Evolutionary conservation across 2,113 vertebrate species (phyloP).

Genomic region (Seriola dumerili): DNA sequence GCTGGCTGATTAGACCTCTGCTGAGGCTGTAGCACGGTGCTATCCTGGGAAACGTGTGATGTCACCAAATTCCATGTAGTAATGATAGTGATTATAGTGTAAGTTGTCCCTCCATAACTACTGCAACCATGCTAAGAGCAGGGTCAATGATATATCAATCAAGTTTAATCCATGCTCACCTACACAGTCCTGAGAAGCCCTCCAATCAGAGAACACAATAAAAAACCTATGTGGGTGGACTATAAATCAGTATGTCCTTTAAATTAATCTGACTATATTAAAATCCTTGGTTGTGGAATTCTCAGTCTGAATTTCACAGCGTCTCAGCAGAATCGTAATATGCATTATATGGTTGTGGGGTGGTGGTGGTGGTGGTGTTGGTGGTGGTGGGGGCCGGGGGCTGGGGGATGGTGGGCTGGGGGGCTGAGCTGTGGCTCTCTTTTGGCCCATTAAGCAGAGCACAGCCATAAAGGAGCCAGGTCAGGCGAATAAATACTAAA

Average conservation of each 20-base stretch:
- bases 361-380: not conserved
- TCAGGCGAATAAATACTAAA: conserved; percentile 67
- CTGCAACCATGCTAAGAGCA: not conserved
- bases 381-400: no score
- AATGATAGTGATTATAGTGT: not conserved
- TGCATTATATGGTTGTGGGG: conserved; percentile 28
- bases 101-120: not conserved
- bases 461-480: conserved; percentile 58
- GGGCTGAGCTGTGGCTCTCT: conserved; percentile 52
- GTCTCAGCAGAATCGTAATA: conserved; percentile 27
- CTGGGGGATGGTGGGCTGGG: not conserved
- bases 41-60: not conserved
- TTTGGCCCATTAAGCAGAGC: conserved; percentile 73
- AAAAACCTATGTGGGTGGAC: not conserved
- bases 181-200: not conserved
- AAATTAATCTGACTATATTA: not conserved
- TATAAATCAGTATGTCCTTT: not conserved
- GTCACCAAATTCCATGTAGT: not conserved
- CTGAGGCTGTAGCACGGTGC: not conserved
- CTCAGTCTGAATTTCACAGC: conserved; percentile 8
- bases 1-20: not conserved
- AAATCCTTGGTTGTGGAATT: not conserved
- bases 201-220: not conserved
- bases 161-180: not conserved
- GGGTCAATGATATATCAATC: conserved; percentile 1